Conservation (phyloP, 2,888 invertebrate species). For the Morinoia aosen region DNA sequence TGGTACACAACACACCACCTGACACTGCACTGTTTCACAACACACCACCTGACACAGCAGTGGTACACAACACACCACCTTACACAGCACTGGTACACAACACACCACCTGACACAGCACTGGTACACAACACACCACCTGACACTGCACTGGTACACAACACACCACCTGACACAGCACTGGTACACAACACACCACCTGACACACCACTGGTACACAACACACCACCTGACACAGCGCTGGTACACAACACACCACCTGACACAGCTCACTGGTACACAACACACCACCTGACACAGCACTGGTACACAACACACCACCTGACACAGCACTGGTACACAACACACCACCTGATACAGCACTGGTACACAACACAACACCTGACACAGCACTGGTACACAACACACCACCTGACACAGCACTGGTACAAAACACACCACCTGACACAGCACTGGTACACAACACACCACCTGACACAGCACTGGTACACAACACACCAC, state of each 20-base stretch:
- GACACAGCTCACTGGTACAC: no score
- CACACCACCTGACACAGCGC: neutral
- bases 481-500: neutral
- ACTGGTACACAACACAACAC: neutral
- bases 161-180: no score
- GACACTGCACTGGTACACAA: neutral
- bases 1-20: neutral
- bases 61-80: neutral
- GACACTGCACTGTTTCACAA: neutral
- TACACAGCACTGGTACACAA: neutral
- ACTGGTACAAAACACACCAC: neutral
- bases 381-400: neutral
- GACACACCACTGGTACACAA: neutral
- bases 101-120: neutral
- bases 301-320: neutral
- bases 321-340: neutral
- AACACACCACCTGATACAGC: no score
- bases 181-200: neutral
- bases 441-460: no score
- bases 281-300: neutral
- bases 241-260: neutral
- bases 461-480: neutral
- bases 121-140: neutral
- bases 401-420: neutral
- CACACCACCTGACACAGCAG: neutral